Evolutionary conservation across 30 jellyfish, hydroid and myxozoan genomes (phyloP).

Genomic region (Sanderia malayensis): DNA sequence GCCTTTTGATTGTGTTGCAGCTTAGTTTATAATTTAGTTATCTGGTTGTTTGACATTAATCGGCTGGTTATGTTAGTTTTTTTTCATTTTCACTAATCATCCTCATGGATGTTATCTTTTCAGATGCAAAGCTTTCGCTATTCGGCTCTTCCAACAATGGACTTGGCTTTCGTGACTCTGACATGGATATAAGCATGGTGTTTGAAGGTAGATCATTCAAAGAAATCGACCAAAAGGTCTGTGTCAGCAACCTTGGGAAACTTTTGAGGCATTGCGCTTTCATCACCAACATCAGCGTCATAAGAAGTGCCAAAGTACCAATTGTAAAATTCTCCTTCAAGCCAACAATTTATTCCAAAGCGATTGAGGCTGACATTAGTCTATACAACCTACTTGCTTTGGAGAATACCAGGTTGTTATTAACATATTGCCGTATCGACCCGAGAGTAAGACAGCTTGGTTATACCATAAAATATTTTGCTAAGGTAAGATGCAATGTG

Average conservation of each 20-base stretch:
- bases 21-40: too few relatives aligned
- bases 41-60: too few relatives aligned
- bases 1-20: too few relatives aligned
- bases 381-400: slow-evolving; percentile 68
- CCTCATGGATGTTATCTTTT: too few relatives aligned
- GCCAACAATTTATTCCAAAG: neutral
- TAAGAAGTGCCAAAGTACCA: slow-evolving; percentile 82
- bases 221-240: slow-evolving; percentile 23
- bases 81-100: too few relatives aligned
- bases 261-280: slow-evolving; percentile 14
- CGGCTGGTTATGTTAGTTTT: too few relatives aligned
- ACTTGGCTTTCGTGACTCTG: slow-evolving; percentile 76
- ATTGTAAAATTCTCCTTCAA: slow-evolving; percentile 56
- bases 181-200: slow-evolving; percentile 75
- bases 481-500: slow-evolving; percentile 71
- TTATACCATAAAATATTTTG: slow-evolving; percentile 65
- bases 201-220: slow-evolving; percentile 4
- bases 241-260: slow-evolving; percentile 32
- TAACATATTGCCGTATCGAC: slow-evolving; percentile 49
- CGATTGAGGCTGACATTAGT: slow-evolving; percentile 83
- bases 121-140: slow-evolving; percentile 47
- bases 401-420: slow-evolving; percentile 60
- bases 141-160: slow-evolving; percentile 93
- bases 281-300: slow-evolving; percentile 29
- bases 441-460: slow-evolving; percentile 73